phyloP scores from a whole-genome alignment of 2,113 vertebrate species.

The Peromyscus maniculatus region DNA sequence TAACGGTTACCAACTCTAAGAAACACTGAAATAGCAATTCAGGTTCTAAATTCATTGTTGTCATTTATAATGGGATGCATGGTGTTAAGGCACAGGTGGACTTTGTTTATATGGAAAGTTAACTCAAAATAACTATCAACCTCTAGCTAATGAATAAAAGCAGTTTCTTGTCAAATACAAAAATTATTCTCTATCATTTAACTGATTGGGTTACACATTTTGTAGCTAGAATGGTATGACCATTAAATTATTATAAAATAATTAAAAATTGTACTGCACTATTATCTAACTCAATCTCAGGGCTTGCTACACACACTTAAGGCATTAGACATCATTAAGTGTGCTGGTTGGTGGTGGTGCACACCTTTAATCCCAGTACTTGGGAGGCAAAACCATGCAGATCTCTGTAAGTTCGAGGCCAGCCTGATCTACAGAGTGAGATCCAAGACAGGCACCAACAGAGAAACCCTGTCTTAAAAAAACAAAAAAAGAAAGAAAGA shows the following conservation, averaged over 20 bases:
- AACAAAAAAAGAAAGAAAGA: too few species aligned
- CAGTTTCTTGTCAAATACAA: background rate
- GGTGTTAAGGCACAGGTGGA: too few species aligned
- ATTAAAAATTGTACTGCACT: background rate
- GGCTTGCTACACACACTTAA: background rate
- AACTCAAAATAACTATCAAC: background rate
- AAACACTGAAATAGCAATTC: background rate
- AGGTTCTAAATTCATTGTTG: background rate
- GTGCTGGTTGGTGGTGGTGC: too few species aligned
- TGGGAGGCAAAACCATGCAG: too few species aligned
- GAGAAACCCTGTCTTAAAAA: too few species aligned
- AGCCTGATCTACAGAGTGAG: too few species aligned
- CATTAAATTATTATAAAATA: conserved; percentile 14
- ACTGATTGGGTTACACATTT: background rate
- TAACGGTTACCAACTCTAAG: background rate
- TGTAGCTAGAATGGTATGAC: background rate
- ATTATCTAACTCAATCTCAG: background rate
- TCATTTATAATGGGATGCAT: background rate
- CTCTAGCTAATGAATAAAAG: background rate
- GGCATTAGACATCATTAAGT: background rate
- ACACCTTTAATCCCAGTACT: too few species aligned
- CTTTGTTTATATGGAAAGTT: background rate
- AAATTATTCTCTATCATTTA: conserved; percentile 1
- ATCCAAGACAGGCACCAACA: too few species aligned
- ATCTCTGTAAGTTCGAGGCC: too few species aligned